A percentile compares a stretch with the other conserved stretches of the same genome.
Conservation (phyloP, 2,888 invertebrate genomes). For the Tortrix viridana region DNA sequence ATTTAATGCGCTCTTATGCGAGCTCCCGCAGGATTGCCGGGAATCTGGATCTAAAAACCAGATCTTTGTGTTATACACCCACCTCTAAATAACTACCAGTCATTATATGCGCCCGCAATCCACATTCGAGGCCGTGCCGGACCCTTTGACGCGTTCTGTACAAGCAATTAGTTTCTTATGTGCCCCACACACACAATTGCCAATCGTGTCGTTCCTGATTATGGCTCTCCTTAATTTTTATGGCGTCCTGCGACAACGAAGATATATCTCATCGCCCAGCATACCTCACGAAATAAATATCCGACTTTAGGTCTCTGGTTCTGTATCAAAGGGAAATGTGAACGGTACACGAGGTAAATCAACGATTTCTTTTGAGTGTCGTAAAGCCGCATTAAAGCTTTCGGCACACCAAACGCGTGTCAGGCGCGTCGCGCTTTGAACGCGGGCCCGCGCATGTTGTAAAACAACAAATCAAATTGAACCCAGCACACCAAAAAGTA, state of each 20-base stretch:
- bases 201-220: slow-evolving; percentile 47
- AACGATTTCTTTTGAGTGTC: slow-evolving; percentile 63
- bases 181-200: slow-evolving; percentile 29
- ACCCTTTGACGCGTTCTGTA: slow-evolving; percentile 56
- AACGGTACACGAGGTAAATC: slow-evolving; percentile 55
- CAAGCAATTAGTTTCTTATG: slow-evolving; percentile 62
- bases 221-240: slow-evolving; percentile 43
- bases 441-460: no score
- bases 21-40: slow-evolving; percentile 43
- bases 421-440: no score
- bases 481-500: no score
- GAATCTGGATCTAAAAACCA: slow-evolving; percentile 49
- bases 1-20: slow-evolving; percentile 43
- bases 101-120: slow-evolving; percentile 60
- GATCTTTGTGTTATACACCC: slow-evolving; percentile 41
- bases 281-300: slow-evolving; percentile 26
- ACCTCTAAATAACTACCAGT: slow-evolving; percentile 52
- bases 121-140: slow-evolving; percentile 51
- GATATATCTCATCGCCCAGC: slow-evolving; percentile 40
- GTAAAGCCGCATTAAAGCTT: slow-evolving; percentile 58
- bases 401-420: no score
- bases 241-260: slow-evolving; percentile 31
- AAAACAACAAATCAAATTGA: no score
- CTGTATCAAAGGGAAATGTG: slow-evolving; percentile 48
- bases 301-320: slow-evolving; percentile 13